Conservation (phyloP, 2,797 vertebrate species). For the Pantherophis vulpinus region DNA sequence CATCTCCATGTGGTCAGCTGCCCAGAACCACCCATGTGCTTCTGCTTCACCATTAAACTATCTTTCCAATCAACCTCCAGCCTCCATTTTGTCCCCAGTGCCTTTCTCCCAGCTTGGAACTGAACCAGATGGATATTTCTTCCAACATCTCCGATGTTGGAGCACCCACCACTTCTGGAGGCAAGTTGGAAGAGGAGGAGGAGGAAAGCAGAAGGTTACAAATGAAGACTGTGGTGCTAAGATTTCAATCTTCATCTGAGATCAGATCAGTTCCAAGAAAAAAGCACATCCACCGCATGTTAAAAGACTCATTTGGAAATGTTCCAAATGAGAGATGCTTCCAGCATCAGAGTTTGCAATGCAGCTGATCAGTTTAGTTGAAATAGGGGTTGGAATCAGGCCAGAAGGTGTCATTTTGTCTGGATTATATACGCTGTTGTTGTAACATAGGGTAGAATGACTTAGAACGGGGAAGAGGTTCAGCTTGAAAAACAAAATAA, state of each 20-base stretch:
- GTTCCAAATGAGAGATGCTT: background rate
- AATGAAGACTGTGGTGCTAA: background rate
- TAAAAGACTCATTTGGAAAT: background rate
- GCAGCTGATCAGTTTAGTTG: background rate
- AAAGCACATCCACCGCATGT: background rate
- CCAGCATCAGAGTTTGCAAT: background rate
- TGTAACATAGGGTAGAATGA: background rate
- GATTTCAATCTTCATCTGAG: background rate
- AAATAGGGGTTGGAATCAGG: background rate
- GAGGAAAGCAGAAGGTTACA: background rate
- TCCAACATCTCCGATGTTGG: background rate
- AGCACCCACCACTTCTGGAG: background rate
- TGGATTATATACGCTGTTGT: background rate
- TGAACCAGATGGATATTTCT: no score
- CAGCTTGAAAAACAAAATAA: no score
- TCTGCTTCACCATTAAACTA: no score
- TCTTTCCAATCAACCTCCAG: no score
- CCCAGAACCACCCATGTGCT: no score
- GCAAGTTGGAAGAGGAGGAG: background rate
- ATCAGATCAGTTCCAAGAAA: background rate
- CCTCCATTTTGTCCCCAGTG: no score
- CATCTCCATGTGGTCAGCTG: no score
- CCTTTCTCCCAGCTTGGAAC: no score
- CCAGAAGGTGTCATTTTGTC: background rate
- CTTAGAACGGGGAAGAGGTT: background rate